These are phyloP conservation scores for Gambelia wislizenii DNA, from an alignment of 2,797 vertebrate species.

Conservation along the genomic window DNA sequence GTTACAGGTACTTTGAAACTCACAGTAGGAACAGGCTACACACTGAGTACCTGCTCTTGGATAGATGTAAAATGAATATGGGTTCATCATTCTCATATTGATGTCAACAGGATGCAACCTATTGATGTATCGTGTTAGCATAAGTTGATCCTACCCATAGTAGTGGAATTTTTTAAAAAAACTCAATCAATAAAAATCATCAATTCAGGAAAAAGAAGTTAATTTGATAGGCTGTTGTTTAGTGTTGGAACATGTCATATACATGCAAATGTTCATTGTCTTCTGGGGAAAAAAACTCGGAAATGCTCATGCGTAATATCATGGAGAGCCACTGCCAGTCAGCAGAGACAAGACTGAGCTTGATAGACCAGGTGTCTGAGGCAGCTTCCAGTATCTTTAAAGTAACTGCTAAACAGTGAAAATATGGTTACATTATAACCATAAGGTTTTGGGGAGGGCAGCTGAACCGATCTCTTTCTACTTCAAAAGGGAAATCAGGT, in stretches of 20 bases:
- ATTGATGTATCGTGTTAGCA: not conserved
- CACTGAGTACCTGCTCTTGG: not conserved
- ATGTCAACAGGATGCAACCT: not conserved
- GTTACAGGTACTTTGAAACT: not conserved
- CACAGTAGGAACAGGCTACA: not conserved
- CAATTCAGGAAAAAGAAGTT: not conserved
- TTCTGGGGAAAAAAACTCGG: not conserved
- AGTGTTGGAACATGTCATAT: not conserved
- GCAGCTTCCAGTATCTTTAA: not conserved
- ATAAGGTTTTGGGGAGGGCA: not conserved
- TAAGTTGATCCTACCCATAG: too few species aligned
- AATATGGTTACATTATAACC: not conserved
- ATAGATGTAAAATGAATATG: not conserved
- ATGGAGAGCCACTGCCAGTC: not conserved
- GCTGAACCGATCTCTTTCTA: not conserved
- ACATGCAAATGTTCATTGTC: too few species aligned
- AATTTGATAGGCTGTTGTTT: not conserved
- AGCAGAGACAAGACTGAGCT: not conserved
- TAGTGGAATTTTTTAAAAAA: too few species aligned
- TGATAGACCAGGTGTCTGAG: not conserved
- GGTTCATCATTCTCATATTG: not conserved
- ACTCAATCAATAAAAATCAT: too few species aligned
- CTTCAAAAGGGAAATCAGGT: not conserved
- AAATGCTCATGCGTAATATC: not conserved
- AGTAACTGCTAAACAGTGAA: not conserved